phyloP scores from a whole-genome alignment of 2,113 vertebrate genomes.

The Serinus canaria region DNA sequence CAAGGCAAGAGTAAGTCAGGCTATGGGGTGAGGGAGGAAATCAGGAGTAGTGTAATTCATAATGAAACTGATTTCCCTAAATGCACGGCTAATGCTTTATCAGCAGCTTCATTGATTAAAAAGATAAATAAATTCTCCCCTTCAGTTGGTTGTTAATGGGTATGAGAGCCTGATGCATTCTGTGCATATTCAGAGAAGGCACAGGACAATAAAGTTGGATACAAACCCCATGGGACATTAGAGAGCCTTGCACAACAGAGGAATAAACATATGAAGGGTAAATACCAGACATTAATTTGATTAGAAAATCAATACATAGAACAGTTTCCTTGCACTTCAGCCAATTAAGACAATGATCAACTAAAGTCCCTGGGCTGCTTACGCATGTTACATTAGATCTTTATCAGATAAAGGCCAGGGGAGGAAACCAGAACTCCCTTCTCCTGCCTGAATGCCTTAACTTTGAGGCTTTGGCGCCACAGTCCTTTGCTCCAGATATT shows the following conservation, averaged over 20 bases:
- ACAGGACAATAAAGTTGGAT: not conserved
- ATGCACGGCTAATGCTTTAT: not conserved
- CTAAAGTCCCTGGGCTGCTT: not conserved
- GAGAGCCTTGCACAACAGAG: not conserved
- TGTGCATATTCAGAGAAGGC: not conserved
- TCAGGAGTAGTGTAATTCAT: not conserved
- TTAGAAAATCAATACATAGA: constrained; percentile 44
- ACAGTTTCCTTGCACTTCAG: constrained; percentile 18
- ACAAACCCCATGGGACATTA: not conserved
- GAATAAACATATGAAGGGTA: constrained; percentile 5
- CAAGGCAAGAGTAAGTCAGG: not conserved
- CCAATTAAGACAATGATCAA: constrained; percentile 33
- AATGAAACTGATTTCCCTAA: not conserved
- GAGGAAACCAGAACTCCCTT: not conserved
- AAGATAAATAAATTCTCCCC: not conserved
- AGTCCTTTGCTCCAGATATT: not conserved
- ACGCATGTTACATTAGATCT: not conserved
- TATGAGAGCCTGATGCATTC: not conserved
- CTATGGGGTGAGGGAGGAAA: not conserved
- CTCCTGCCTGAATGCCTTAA: not conserved
- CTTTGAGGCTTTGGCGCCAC: not conserved
- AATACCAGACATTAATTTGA: constrained; percentile 22
- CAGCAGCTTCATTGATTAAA: not conserved
- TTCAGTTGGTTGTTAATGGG: not conserved
- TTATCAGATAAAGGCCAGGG: not conserved